These are phyloP conservation scores for Myripristis jacobus DNA, from an alignment of 2,797 vertebrate species.

Conservation along the genomic window DNA sequence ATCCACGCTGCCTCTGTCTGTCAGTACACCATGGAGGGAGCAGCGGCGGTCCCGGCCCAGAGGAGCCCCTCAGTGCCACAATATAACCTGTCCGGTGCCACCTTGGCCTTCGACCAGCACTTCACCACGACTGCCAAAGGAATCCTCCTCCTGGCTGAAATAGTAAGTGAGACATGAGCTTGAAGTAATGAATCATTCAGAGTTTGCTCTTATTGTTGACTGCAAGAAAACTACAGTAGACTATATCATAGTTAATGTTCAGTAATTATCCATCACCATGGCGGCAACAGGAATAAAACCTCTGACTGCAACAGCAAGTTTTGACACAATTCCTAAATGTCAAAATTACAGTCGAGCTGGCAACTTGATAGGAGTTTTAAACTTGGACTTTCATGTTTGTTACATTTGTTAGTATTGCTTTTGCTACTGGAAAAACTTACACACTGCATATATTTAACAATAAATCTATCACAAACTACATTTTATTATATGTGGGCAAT, in stretches of 20 bases:
- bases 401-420: not conserved
- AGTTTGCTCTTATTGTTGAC: not conserved
- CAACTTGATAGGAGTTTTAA: not conserved
- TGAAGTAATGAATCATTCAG: not conserved
- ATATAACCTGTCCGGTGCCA: conserved; percentile 64
- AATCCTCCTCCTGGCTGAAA: conserved; percentile 75
- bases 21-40: conserved; percentile 75
- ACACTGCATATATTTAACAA: no score
- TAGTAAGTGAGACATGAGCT: conserved; percentile 72
- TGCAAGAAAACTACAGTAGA: not conserved
- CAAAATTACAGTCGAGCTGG: not conserved
- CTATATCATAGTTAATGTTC: not conserved
- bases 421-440: no score
- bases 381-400: not conserved
- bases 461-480: no score
- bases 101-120: conserved; percentile 76
- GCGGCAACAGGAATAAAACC: not conserved
- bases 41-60: conserved; percentile 37
- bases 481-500: no score
- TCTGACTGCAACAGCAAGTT: not conserved
- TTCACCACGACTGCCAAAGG: conserved; percentile 73
- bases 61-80: conserved; percentile 51
- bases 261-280: not conserved
- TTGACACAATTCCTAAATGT: not conserved
- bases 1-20: conserved; percentile 2